Evolutionary conservation across 2,888 invertebrate species (phyloP), one percentile per base, ranked within the genome.

Genomic region (Cataglyphis livida): DNA sequence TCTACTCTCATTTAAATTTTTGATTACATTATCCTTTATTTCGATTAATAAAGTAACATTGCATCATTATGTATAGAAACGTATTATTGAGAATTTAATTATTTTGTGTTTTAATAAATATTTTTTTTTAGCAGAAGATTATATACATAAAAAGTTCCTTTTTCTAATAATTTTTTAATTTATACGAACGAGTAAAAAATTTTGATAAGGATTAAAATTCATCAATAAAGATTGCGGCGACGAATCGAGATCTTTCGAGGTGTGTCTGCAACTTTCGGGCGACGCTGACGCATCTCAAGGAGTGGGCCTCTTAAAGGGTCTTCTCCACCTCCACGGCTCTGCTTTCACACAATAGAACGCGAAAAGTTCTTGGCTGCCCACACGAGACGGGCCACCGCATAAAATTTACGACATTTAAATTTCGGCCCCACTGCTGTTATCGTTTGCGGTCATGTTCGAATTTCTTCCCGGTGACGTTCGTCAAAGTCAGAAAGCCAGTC

Each of bases 331-430:
- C 12, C 41, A 54, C 21, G 18, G 18, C 48, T 57, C 18, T 44
- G 12, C 48, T 44, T 6, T 65, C 70, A 66, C 66, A 82, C 82
- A 65, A 83, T 82, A 74, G 87, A 86, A 83, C 76, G 83, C 74
- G 84, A n/a, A 61, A 41, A 59, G 78, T 68, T 44, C 28, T 35
- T 74, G 21, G 35, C 66, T 35, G 65, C 48, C 41, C 44, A 35
- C 59, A 35, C 78, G 44, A 57, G 71, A 32, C 38, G 73, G 82
- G 84, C 61, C 48, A 83, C 68, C 84, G 51, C 68, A 81, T 74
- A 84, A 91, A 90, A 91, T 91, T 91, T 91, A 91, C 90, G 90
- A 85, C 91, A 84, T 89, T 92, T 84, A 87, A 92, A 90, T 90
- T 90, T 90, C 83, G 87, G 85, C 65, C 61, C 64, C 84, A 57